Evolutionary conservation across 1,140 invertebrate genomes (phyloP), one percentile per base, ranked within the genome.

Genomic region (Tenebrio molitor): DNA sequence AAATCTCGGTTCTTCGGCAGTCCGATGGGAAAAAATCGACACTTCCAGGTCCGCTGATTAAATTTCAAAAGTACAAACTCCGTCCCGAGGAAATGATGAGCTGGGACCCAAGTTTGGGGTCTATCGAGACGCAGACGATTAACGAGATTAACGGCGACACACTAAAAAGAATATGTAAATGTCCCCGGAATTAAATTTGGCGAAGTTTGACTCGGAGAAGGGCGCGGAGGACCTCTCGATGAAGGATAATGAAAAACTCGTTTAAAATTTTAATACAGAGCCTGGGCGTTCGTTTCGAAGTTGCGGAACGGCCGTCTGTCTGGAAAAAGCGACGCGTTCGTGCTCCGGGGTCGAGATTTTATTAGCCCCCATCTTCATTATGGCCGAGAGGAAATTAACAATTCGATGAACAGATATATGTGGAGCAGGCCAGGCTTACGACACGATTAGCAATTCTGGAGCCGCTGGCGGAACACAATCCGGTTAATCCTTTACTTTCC

Each of bases 401-500:
- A 33, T 58, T 14, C 50, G 50, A 64, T 17, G 42, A 46, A 15
- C n/a, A 46, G 39, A 46, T 33, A 25, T 17, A 17, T 46, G 42
- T 46, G 15, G 16, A 6, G 25, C 25, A 29, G 8, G 8, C 8
- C n/a, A 29, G 15, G 42, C 42, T 46, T 46, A 46, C 42, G 16
- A 39, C 64, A 64, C 63, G 67, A 72, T 72, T 72, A 72, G 62
- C 41, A 67, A 46, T 72, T 67, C 29, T 39, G 44, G 50, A 17
- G 16, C 36, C n/a, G 39, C 42, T 53, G 14, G 62, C 29, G 12
- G 62, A 66, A 67, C 62, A 58, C 42, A 53, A 72, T 72, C 62
- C 44, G 42, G 39, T 72, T 72, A 72, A 72, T 66, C 70, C 62
- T 12, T 21, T 15, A 64, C 46, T 72, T 72, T 72, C 70, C 70